Percentiles rank a stretch among this genome's conserved stretches.
Evolutionary conservation across 2,797 vertebrate species (phyloP).

Genomic region (Periparus ater): DNA sequence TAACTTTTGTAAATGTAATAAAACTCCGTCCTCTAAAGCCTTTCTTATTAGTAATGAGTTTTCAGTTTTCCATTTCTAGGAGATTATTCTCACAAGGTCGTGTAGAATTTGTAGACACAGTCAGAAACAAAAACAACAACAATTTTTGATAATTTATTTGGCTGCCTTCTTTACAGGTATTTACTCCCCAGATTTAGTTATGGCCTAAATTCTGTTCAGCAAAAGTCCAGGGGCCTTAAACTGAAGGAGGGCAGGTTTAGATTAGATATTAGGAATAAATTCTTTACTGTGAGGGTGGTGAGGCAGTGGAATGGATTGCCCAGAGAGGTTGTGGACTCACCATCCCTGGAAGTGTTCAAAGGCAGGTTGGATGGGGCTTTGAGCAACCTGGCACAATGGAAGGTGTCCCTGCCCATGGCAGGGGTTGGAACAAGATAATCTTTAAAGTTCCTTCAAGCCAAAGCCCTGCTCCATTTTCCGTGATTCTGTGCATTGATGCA

Average conservation of each 20-base stretch:
- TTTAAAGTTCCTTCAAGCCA: not conserved
- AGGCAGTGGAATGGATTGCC: not conserved
- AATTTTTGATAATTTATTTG: not conserved
- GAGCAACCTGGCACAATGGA: not conserved
- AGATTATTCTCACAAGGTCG: constrained; percentile 45
- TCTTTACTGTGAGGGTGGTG: not conserved
- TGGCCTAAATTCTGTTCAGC: not conserved
- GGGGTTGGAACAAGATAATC: not conserved
- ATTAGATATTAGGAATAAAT: not conserved
- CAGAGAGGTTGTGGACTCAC: not conserved
- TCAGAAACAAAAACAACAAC: not conserved
- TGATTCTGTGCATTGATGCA: not conserved
- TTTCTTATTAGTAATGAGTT: constrained; percentile 40
- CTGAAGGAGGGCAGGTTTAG: not conserved
- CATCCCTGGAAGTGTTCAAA: not conserved
- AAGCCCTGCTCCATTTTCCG: not conserved
- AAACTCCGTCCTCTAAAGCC: constrained; percentile 35
- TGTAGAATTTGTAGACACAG: not conserved
- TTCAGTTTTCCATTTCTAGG: constrained; percentile 13
- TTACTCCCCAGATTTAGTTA: not conserved
- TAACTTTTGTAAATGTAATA: constrained; percentile 60
- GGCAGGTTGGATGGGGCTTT: not conserved
- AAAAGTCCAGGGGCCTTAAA: not conserved
- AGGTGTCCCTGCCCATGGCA: not conserved
- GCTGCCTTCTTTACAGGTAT: not conserved